A percentile compares a stretch with the other conserved stretches of the same genome.
Conservation (phyloP, 2,797 vertebrate species). For the Gastrophryne carolinensis region DNA sequence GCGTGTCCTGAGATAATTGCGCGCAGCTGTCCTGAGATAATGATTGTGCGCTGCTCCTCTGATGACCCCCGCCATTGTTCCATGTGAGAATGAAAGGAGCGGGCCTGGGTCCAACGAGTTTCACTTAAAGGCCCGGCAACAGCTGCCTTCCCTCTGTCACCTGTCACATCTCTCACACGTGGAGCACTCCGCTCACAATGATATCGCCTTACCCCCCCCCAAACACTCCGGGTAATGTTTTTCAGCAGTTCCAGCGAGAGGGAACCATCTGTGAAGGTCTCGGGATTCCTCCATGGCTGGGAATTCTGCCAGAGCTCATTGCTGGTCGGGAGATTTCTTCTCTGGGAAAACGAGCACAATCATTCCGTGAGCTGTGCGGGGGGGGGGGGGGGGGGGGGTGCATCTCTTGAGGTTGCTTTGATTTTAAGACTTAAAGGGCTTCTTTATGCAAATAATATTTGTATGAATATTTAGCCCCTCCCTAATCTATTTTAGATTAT, state of each 20-base stretch:
- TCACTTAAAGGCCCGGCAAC: neutral
- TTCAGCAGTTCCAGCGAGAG: neutral
- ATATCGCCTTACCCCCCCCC: constrained; percentile 8
- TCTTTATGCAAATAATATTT: too few species aligned
- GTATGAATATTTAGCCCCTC: too few species aligned
- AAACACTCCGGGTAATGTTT: neutral
- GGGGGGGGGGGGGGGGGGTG: too few species aligned
- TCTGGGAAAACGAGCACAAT: too few species aligned
- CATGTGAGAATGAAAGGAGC: neutral
- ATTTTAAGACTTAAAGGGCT: too few species aligned
- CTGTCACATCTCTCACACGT: constrained; percentile 18
- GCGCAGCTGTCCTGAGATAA: constrained; percentile 10
- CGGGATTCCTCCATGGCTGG: neutral
- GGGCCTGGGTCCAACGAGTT: neutral
- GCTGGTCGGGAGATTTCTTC: neutral
- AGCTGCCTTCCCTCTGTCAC: constrained; percentile 30
- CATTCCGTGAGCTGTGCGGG: too few species aligned
- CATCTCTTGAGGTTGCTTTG: too few species aligned
- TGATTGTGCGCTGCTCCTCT: neutral
- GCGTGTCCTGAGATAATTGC: neutral
- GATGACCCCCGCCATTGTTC: neutral
- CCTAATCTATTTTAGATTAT: too few species aligned
- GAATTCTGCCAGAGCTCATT: neutral
- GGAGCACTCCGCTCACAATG: neutral
- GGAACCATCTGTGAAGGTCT: neutral